Percentiles rank a stretch among this genome's conserved stretches.
phyloP scores from a whole-genome alignment of 2,113 vertebrate species.

The Rhineura floridana region DNA sequence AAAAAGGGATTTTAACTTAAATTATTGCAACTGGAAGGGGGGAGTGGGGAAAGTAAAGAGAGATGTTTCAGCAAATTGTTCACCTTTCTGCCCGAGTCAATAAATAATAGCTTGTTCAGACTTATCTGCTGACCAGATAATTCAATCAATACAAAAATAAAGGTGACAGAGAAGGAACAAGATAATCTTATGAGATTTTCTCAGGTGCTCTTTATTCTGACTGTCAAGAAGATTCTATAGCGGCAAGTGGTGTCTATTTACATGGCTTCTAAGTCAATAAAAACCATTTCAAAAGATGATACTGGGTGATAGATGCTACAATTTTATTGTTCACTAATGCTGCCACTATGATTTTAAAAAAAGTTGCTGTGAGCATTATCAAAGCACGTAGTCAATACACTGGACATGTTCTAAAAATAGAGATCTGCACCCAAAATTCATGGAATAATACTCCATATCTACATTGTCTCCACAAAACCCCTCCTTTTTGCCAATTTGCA shows the following conservation, averaged over 20 bases:
- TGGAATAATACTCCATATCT: background rate
- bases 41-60: background rate
- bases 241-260: background rate
- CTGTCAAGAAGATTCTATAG: background rate
- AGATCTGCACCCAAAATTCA: background rate
- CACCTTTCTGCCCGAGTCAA: constrained; percentile 21
- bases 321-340: constrained; percentile 24
- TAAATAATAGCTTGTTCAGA: constrained; percentile 54
- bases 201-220: constrained; percentile 10
- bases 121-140: constrained; percentile 59
- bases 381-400: background rate
- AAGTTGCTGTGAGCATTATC: background rate
- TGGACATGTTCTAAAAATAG: background rate
- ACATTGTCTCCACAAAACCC: background rate
- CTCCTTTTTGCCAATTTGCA: background rate
- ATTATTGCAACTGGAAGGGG: constrained; percentile 20
- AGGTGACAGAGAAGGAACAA: constrained; percentile 51
- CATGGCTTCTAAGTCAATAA: background rate
- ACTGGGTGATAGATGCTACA: constrained; percentile 2
- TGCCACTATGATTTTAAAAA: background rate
- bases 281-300: constrained; percentile 15
- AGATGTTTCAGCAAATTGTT: constrained; percentile 47
- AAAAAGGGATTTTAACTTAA: constrained; percentile 41
- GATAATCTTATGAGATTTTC: constrained; percentile 45
- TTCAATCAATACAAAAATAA: constrained; percentile 45